Evolutionary conservation across 2,113 vertebrate species (phyloP).

Genomic region (Halcyon malimbica): DNA sequence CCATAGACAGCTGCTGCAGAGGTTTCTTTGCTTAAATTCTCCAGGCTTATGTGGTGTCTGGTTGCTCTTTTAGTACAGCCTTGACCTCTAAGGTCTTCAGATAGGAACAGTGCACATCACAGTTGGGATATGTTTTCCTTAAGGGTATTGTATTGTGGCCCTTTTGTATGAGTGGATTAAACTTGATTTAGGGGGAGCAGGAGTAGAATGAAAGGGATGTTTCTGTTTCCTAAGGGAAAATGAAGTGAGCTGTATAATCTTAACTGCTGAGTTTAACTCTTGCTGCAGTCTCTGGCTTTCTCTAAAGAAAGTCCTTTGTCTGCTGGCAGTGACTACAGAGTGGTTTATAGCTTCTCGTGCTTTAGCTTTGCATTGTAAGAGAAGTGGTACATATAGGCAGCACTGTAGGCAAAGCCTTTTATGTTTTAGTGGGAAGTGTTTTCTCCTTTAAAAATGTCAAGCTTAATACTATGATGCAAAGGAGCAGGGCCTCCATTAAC

Average conservation of each 20-base stretch:
- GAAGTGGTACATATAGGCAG: constrained; percentile 1
- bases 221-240: constrained; percentile 56
- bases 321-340: constrained; percentile 15
- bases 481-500: constrained; percentile 55
- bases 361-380: not conserved
- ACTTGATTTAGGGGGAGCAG: constrained; percentile 41
- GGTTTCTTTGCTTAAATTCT: constrained; percentile 23
- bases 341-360: constrained; percentile 45
- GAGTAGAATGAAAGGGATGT: constrained; percentile 48
- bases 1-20: not conserved
- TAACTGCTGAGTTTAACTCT: constrained; percentile 48
- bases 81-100: constrained; percentile 47
- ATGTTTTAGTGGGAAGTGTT: constrained; percentile 25
- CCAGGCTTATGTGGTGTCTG: not conserved
- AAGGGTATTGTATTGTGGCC: constrained; percentile 26
- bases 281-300: not conserved
- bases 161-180: constrained; percentile 43
- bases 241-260: constrained; percentile 24
- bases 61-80: constrained; percentile 29
- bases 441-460: constrained; percentile 59
- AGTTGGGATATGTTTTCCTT: constrained; percentile 33
- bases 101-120: constrained; percentile 3
- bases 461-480: constrained; percentile 44
- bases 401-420: constrained; percentile 53
- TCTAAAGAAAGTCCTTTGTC: constrained; percentile 25